phyloP scores from a whole-genome alignment of 2,113 vertebrate genomes.

The Vulpes ferrilata region DNA sequence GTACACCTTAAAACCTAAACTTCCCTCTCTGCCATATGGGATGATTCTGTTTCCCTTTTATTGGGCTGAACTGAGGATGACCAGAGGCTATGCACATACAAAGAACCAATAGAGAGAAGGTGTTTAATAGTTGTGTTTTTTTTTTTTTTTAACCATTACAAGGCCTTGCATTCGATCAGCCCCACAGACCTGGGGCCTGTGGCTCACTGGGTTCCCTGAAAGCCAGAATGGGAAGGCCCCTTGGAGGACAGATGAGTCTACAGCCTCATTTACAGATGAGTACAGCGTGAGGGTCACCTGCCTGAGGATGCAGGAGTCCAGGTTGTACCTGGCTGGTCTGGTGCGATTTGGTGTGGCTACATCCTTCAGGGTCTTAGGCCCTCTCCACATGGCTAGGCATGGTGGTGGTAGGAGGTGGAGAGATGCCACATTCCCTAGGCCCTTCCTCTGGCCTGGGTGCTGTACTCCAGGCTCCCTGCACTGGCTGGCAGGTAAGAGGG shows the following conservation, averaged over 20 bases:
- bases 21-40: not conserved
- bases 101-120: not conserved
- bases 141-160: no score
- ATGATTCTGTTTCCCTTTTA: not conserved
- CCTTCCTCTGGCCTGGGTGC: not conserved
- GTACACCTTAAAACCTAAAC: not conserved
- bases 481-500: not conserved
- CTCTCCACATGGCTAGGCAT: not conserved
- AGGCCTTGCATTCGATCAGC: not conserved
- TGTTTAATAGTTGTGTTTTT: not conserved
- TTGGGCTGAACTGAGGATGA: not conserved
- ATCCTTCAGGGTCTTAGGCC: no score
- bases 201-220: not conserved
- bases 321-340: fast-evolving
- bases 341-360: not conserved
- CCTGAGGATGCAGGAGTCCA: not conserved
- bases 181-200: not conserved
- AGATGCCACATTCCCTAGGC: not conserved
- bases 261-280: not conserved
- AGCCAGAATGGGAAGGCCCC: not conserved
- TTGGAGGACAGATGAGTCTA: not conserved
- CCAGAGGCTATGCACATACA: not conserved
- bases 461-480: fast-evolving
- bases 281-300: fast-evolving
- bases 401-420: not conserved